A percentile compares a stretch with the other conserved stretches of the same genome.
Conservation (phyloP, 2,113 vertebrate genomes). For the Amblyornis subalaris region DNA sequence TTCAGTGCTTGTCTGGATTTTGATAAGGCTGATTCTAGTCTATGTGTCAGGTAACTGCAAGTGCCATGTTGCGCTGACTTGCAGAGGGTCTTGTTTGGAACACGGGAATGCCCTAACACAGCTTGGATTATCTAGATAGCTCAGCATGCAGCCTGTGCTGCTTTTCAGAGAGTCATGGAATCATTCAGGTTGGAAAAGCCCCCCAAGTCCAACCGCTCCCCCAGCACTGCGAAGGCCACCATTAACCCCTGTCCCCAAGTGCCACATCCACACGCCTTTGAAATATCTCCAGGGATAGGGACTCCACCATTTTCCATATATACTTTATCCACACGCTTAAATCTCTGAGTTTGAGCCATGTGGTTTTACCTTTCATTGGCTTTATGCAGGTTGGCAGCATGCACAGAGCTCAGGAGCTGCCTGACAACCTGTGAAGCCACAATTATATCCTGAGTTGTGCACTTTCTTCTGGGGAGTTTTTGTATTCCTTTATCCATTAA, state of each 20-base stretch:
- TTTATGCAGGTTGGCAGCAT: neutral
- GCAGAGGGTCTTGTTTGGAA: neutral
- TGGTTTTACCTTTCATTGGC: neutral
- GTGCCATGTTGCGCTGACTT: neutral
- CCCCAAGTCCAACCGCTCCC: neutral
- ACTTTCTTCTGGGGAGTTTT: neutral
- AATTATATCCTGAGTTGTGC: neutral
- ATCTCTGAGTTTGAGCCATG: neutral
- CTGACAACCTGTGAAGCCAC: neutral
- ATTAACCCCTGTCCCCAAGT: neutral
- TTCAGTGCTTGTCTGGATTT: neutral
- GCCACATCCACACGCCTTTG: fast-evolving
- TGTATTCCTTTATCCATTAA: neutral
- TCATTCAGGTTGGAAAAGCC: neutral
- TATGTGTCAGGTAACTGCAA: fast-evolving
- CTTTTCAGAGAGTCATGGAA: neutral
- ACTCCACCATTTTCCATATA: neutral
- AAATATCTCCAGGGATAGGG: neutral
- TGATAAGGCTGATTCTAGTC: neutral
- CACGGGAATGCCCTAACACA: fast-evolving
- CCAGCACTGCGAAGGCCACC: neutral
- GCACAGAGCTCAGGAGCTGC: neutral
- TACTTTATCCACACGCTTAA: neutral
- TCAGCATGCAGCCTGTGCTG: neutral
- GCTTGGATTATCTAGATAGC: neutral